phyloP scores from a whole-genome alignment of 1,140 invertebrate species.

The Pseudachorutes palmiensis region DNA sequence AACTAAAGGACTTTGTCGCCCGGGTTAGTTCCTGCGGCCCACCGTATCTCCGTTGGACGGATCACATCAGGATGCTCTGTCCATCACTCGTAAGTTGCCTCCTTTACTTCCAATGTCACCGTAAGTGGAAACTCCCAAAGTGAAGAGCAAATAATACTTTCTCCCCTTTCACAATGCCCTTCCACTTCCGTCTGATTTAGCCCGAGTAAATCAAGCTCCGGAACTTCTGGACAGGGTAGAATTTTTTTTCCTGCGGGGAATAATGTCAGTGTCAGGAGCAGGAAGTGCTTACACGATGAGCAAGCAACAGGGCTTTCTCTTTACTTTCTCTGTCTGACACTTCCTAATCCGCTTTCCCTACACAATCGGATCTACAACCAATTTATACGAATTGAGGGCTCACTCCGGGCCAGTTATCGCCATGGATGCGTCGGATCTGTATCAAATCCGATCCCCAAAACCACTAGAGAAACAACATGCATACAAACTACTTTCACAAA shows the following conservation, averaged over 20 bases:
- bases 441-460: too few species aligned
- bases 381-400: too few species aligned
- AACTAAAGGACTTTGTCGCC: slow-evolving; percentile 47
- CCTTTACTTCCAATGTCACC: background rate
- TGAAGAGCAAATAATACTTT: background rate
- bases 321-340: background rate
- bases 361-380: background rate
- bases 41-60: slow-evolving; percentile 47
- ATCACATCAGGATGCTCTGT: slow-evolving; percentile 45
- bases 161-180: background rate
- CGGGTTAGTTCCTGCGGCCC: slow-evolving; percentile 46
- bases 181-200: too few species aligned
- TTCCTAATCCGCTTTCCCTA: background rate
- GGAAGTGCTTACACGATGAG: background rate
- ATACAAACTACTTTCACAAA: too few species aligned
- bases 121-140: background rate
- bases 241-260: background rate
- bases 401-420: too few species aligned
- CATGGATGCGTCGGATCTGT: too few species aligned
- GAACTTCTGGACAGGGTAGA: background rate
- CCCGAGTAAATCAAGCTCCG: background rate
- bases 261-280: background rate
- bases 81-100: slow-evolving; percentile 41
- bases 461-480: too few species aligned
- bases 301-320: background rate